Base-by-base conservation (phyloP, 2,797 vertebrate species). In the Anguilla megastoma region DNA sequence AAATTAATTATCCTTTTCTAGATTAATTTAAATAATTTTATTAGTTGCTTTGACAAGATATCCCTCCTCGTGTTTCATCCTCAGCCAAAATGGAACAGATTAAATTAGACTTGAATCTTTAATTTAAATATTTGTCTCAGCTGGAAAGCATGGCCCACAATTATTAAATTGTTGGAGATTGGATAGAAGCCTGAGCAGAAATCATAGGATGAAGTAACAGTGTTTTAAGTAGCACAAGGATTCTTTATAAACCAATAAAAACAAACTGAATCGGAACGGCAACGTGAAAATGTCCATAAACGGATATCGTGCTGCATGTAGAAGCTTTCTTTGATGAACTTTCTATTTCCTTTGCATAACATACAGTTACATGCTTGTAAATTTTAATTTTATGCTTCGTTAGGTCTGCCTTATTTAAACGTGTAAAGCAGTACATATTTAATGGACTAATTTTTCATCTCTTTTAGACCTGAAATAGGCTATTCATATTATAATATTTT, bases 101-200 rank as follows among this genome's bases (percentile, higher is more conserved):
- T 82, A 50, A 82, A 82, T 82, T 82, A 82, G 79, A 82, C 79
- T 82, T 82, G 79, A 82, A 82, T 82, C 79, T 82, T 82, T 82
- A 82, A 82, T 82, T 82, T 82, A 48, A 82, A 82, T 48, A 82
- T 82, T 82, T 82, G 79, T 82, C 79, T 82, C 41, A 24, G 79
- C 33, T 82, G 79, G 45, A 82, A 82, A 82, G 79, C 79, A 24
- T 82, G 45, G 79, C 21, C 41, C 4, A n/a, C 79, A 48, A 82
- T 82, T 82, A 48, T 82, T 24, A 48, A 50, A 24, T 48, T 50
- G 41, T 82, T 24, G 24, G 45, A 82, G 21, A 50, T n/a, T 48
- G 79, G 45, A 82, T 82, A 12, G 45, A 82, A 82, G 79, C 79
- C 36, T 48, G 45, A 21, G 3, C 41, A 9, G 21, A 82, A 82